These are phyloP conservation scores for Drosophila malerkotliana DNA, from an alignment of 1,140 invertebrate genomes.

Conservation along the genomic window DNA sequence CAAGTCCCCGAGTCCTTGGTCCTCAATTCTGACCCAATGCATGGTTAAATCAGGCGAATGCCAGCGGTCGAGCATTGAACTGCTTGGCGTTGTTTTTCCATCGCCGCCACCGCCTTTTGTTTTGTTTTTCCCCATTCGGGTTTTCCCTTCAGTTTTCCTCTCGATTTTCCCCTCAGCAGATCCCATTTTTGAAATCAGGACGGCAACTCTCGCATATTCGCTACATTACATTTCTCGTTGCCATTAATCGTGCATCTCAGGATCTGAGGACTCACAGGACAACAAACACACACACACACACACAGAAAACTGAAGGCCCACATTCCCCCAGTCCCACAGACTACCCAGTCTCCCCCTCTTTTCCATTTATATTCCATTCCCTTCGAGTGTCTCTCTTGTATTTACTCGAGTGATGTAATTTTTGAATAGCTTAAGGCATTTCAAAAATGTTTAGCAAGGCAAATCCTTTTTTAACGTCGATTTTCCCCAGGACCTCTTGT, in stretches of 20 bases:
- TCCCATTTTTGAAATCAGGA: constrained; percentile 70
- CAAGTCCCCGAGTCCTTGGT: constrained; percentile 13
- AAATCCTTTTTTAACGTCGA: constrained; percentile 80
- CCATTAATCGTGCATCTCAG: constrained; percentile 73
- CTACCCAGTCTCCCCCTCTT: neutral
- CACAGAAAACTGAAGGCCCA: constrained; percentile 13
- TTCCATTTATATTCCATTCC: constrained; percentile 1
- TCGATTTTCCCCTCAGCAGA: constrained; percentile 43
- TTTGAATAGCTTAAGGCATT: constrained; percentile 80
- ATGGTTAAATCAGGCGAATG: constrained; percentile 77
- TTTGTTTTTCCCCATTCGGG: constrained; percentile 45
- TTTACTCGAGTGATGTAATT: constrained; percentile 81
- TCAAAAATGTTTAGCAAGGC: constrained; percentile 75
- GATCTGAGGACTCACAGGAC: constrained; percentile 21
- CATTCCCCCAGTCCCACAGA: neutral
- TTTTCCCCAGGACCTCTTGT: constrained; percentile 30
- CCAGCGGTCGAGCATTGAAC: constrained; percentile 72
- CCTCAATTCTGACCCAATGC: constrained; percentile 62
- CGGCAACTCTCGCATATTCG: constrained; percentile 75
- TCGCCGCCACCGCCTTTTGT: constrained; percentile 35
- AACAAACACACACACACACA: neutral
- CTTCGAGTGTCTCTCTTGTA: constrained; percentile 53
- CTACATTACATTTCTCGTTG: constrained; percentile 77
- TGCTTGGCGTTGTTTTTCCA: constrained; percentile 55
- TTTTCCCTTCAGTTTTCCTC: constrained; percentile 58